phyloP scores from a whole-genome alignment of 2,797 vertebrate genomes.

The Gymnothorax reevesii region DNA sequence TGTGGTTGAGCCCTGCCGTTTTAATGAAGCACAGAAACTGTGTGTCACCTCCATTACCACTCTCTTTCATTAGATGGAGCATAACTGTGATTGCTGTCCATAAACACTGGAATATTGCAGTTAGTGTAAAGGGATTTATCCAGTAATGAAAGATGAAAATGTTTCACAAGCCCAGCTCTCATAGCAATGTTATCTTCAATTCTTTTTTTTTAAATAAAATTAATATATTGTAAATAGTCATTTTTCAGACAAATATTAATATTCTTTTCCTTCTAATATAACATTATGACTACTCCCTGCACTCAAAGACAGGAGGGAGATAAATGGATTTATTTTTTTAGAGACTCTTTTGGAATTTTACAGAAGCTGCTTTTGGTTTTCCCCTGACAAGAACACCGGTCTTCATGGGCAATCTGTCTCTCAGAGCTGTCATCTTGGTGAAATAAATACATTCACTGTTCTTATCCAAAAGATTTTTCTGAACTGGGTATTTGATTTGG shows the following conservation, averaged over 20 bases:
- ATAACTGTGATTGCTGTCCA: not conserved
- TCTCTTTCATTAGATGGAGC: not conserved
- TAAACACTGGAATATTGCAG: not conserved
- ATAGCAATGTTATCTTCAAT: not conserved
- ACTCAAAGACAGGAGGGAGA: not conserved
- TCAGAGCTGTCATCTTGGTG: not conserved
- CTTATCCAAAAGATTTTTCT: not conserved
- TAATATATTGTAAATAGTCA: slow-evolving; percentile 28
- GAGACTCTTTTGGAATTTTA: slow-evolving; percentile 46
- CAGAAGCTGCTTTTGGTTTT: slow-evolving; percentile 41
- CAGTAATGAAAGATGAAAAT: not conserved
- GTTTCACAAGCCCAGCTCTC: not conserved
- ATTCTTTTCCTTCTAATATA: not conserved
- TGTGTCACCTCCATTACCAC: not conserved
- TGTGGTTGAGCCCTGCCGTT: not conserved
- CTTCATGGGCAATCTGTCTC: not conserved
- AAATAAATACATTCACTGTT: not conserved
- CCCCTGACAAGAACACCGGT: slow-evolving; percentile 29
- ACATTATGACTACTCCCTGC: not conserved
- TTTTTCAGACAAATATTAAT: slow-evolving; percentile 5
- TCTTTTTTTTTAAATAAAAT: slow-evolving; percentile 2
- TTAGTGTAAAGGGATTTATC: not conserved
- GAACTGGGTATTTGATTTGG: not conserved
- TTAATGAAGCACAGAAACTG: not conserved
- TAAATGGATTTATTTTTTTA: slow-evolving; percentile 16